These are phyloP conservation scores for Corbicula japonica DNA, from an alignment of 2,888 invertebrate genomes.

Conservation along the genomic window DNA sequence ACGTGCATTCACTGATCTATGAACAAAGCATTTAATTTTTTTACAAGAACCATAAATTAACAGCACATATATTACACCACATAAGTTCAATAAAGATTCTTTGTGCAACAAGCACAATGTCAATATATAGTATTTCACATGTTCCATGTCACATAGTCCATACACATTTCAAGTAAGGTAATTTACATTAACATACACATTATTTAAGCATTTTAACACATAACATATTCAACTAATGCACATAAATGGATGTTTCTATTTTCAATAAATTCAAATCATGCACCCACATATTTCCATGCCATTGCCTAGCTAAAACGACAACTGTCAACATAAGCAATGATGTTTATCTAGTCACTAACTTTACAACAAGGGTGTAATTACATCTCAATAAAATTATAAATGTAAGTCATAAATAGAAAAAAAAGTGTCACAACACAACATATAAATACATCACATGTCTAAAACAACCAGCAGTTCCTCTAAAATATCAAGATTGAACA, in stretches of 20 bases:
- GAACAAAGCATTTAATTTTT: no score
- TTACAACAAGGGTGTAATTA: neutral
- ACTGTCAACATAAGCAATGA: constrained; percentile 26
- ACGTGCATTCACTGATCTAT: no score
- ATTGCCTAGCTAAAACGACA: constrained; percentile 32
- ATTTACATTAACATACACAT: neutral
- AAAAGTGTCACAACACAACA: constrained; percentile 55
- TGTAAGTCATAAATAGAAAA: constrained; percentile 42
- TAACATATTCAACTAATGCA: neutral
- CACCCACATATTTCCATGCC: neutral
- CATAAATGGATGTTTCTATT: neutral
- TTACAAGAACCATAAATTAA: no score
- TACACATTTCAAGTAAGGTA: neutral
- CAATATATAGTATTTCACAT: neutral
- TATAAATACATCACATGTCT: constrained; percentile 58
- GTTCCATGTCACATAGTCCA: neutral
- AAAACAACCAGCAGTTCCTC: constrained; percentile 42
- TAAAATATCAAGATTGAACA: constrained; percentile 53
- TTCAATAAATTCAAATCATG: neutral
- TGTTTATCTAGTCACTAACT: constrained; percentile 22
- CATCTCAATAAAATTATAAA: constrained; percentile 16
- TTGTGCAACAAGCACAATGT: constrained; percentile 25
- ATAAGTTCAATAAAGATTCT: no score
- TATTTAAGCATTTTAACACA: neutral
- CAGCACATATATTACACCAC: no score